Evolutionary conservation across 2,888 invertebrate genomes (phyloP), one percentile per base, ranked within the genome.

Genomic region (Liposcelis brunnea): DNA sequence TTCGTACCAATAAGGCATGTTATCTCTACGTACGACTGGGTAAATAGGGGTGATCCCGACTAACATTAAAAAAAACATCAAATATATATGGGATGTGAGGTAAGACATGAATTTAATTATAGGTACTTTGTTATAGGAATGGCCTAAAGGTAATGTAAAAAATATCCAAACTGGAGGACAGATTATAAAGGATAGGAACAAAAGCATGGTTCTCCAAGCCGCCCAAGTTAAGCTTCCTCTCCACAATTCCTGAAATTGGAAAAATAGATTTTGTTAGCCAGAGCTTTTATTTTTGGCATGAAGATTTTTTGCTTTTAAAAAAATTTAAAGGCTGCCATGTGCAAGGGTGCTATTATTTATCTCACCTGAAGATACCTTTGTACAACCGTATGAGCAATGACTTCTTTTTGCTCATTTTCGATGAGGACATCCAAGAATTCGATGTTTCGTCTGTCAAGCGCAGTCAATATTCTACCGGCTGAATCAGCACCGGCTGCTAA

Each of bases 101-200:
- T 98, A 97, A 37, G 95, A 94, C 86, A 97, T 95, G 68, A 98
- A 99, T 68, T 98, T 98, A 59, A 99, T 94, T 59, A 98, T 95
- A 48, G 98, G 98, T 58, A 97, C 90, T 72, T 94, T 90, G 71
- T 93, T 89, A 68, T 86, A 93, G 65, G 85, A 85, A 69, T 93
- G 91, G 35, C 89, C 89, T 59, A 94, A 68, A 44, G 95, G 95
- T 60, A 95, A 76, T 51, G 94, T 93, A 63, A 95, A 90, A 43
- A 85, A 80, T 54, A 95, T 70, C 95, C 95, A 98, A 31, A 97
- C 80, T 5, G 95, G 90, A 33, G 98, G 98, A 60, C 90, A 90
- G 45, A 93, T 67, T 58, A 97, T 77, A 61, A 97, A 89, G 53
- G 84, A 77, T 58, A 94, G 75, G 65, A 98, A 84, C 59, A 98